These are phyloP conservation scores for Bimastos eiseni DNA, from an alignment of 2,888 invertebrate genomes.

Conservation along the genomic window DNA sequence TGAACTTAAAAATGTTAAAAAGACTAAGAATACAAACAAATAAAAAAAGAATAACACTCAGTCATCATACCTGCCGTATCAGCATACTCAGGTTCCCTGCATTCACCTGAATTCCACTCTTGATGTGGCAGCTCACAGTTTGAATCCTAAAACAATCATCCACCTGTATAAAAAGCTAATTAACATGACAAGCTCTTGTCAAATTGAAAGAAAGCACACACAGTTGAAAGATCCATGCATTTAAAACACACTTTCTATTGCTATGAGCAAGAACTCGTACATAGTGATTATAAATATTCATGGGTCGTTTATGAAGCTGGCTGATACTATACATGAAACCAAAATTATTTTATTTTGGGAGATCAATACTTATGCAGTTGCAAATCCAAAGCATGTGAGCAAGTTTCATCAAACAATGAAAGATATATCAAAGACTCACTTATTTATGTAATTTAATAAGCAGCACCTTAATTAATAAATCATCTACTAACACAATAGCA, in stretches of 20 bases:
- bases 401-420: too few relatives aligned
- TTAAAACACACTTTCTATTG: not conserved
- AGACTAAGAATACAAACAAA: too few relatives aligned
- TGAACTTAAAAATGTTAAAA: too few relatives aligned
- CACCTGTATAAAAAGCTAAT: not conserved
- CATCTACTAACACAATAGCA: too few relatives aligned
- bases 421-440: too few relatives aligned
- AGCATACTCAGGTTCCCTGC: constrained; percentile 17
- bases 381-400: not conserved
- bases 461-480: too few relatives aligned
- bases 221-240: not conserved
- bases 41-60: too few relatives aligned
- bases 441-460: too few relatives aligned
- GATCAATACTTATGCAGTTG: not conserved
- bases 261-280: not conserved
- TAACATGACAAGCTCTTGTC: not conserved
- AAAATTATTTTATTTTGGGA: not conserved
- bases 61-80: constrained; percentile 15
- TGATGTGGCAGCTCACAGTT: not conserved
- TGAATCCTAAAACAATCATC: not conserved
- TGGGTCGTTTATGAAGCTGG: not conserved
- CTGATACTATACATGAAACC: not conserved
- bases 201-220: not conserved
- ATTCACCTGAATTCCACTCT: constrained; percentile 15
- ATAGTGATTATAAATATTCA: not conserved